Percentiles rank a stretch among this genome's conserved stretches.
These are phyloP conservation scores for Eumerus sabulonum DNA, from an alignment of 2,888 invertebrate genomes.

Conservation along the genomic window DNA sequence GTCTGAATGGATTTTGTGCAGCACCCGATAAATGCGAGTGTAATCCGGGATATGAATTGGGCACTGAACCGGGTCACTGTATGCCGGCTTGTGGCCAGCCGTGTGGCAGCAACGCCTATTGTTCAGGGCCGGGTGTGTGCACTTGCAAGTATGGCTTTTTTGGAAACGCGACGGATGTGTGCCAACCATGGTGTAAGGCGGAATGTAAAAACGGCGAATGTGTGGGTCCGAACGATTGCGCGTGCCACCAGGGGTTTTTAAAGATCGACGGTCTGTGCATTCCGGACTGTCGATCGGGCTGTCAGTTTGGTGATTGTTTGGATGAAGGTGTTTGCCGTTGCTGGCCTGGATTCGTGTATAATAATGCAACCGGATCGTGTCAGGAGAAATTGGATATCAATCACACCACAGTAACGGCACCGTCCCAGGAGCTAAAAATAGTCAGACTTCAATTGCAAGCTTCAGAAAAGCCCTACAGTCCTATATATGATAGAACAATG, in stretches of 20 bases:
- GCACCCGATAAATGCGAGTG: constrained; percentile 74
- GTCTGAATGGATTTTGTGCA: constrained; percentile 78
- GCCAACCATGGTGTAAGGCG: constrained; percentile 49
- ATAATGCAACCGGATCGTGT: constrained; percentile 20
- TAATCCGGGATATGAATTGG: constrained; percentile 72
- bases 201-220: constrained; percentile 74
- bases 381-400: constrained; percentile 2
- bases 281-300: constrained; percentile 70
- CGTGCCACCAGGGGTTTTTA: constrained; percentile 75
- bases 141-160: constrained; percentile 74
- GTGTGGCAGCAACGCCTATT: constrained; percentile 76
- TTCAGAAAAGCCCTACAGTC: no score
- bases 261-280: constrained; percentile 26
- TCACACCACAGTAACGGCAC: background rate
- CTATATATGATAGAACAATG: no score
- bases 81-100: constrained; percentile 71
- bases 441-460: no score
- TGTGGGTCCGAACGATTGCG: constrained; percentile 76
- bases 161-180: constrained; percentile 70
- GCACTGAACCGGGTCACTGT: constrained; percentile 72
- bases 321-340: constrained; percentile 73
- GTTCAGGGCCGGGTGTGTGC: constrained; percentile 77
- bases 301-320: constrained; percentile 72
- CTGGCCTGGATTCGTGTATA: constrained; percentile 71
- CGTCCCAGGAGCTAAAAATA: no score